Base-by-base conservation (phyloP, 2,888 invertebrate species). In the Odontocolon sp. region DNA sequence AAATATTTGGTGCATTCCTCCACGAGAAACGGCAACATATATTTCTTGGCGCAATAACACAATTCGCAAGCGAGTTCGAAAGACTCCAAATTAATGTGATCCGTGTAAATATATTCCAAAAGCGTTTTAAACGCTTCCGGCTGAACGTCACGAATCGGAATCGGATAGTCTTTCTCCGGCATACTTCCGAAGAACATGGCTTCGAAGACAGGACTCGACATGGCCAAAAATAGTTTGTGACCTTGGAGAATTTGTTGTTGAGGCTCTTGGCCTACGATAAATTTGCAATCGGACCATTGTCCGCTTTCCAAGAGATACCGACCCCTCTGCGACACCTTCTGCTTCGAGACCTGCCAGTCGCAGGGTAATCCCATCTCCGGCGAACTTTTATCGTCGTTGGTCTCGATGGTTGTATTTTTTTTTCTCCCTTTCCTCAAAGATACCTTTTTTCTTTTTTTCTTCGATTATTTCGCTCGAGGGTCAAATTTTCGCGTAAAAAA, bases 161-260 rank as follows among this genome's bases (percentile, higher is more conserved):
- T 96, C 0, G 96, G 95, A 81, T 94, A 94, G 77, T 93, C 92
- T 81, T 95, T 94, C 85, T 96, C 96, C 0, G 96, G 94, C 92
- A 96, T 94, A 21, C 95, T 95, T 0, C 96, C 96, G 86, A 92
- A 96, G 86, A 97, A 96, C 96, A 97, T 97, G 0, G 96, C 95
- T 86, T 96, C 96, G 86, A 97, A 97, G 0, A 97, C 96, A 0
- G 96, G 96, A 78, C 96, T 96, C 0, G 96, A 94, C 96, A 96
- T 96, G 0, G 96, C 96, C 66, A 97, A 91, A 75, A 96, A 93
- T 31, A 97, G 90, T 88, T 96, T 96, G 89, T 97, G 96, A 0
- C 95, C 95, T 77, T 94, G 92, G 26, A 96, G 91, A 0, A 94
- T 91, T 83, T 95, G 93, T 87, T 95, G 95, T 86, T 95, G 94